Conservation (phyloP, 1,140 invertebrate species). For the Pollicipes pollicipes region DNA sequence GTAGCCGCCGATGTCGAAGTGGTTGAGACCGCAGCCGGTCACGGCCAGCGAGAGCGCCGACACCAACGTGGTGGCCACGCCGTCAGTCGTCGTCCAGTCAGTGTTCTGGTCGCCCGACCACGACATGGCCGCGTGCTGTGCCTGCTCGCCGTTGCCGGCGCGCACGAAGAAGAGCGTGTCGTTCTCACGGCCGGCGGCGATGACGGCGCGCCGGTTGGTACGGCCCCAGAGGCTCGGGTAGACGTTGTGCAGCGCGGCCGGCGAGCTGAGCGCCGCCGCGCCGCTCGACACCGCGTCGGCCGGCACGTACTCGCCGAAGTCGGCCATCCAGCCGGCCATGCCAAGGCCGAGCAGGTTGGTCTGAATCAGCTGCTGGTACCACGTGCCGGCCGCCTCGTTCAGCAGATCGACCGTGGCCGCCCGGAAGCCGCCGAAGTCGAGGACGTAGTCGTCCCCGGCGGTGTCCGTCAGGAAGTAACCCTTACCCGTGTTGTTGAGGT, state of each 20-base stretch:
- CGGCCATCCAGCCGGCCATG: slow-evolving; percentile 30
- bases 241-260: slow-evolving; percentile 8
- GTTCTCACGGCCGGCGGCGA: slow-evolving; percentile 20
- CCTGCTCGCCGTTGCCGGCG: slow-evolving; percentile 20
- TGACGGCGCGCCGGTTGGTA: slow-evolving; percentile 21
- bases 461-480: slow-evolving; percentile 24
- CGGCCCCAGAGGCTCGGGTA: slow-evolving; percentile 7
- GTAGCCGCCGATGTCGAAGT: slow-evolving; percentile 30
- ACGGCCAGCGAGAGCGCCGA: slow-evolving; percentile 24
- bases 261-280: slow-evolving; percentile 14
- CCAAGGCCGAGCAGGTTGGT: slow-evolving; percentile 26
- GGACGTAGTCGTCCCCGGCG: slow-evolving; percentile 19
- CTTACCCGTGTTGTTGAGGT: slow-evolving; percentile 18
- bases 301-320: slow-evolving; percentile 29
- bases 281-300: slow-evolving; percentile 20
- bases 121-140: slow-evolving; percentile 23
- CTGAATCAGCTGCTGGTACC: slow-evolving; percentile 28
- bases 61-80: slow-evolving; percentile 24
- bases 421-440: slow-evolving; percentile 27
- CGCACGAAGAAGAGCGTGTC: slow-evolving; percentile 26
- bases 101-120: slow-evolving; percentile 32
- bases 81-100: slow-evolving; percentile 26
- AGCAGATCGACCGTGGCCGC: slow-evolving; percentile 27
- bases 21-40: slow-evolving; percentile 26
- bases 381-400: slow-evolving; percentile 21